phyloP scores from a whole-genome alignment of 2,797 vertebrate genomes.

The Setipinna tenuifilis region DNA sequence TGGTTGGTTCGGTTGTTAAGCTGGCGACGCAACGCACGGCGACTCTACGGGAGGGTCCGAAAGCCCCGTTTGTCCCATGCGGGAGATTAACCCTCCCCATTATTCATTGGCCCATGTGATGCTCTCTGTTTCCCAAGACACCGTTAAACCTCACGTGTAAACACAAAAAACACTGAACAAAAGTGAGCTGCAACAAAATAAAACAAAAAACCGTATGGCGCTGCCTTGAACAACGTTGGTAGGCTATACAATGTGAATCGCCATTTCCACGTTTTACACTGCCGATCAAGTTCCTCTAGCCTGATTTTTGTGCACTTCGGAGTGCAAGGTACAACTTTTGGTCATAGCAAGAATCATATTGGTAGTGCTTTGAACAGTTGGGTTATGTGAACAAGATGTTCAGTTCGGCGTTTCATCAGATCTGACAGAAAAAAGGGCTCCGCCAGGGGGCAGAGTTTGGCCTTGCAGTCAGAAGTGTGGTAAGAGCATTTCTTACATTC shows the following conservation, averaged over 20 bases:
- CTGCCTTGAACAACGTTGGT: neutral
- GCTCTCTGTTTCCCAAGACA: neutral
- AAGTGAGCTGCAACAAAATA: neutral
- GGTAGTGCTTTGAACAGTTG: neutral
- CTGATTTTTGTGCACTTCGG: neutral
- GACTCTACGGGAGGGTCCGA: conserved; percentile 19
- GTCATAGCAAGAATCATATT: neutral
- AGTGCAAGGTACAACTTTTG: neutral
- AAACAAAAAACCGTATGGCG: neutral
- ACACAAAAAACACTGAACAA: no score
- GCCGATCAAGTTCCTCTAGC: neutral
- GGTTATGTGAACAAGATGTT: neutral
- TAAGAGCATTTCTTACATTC: neutral
- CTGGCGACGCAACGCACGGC: conserved; percentile 38
- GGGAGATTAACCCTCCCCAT: conserved; percentile 36
- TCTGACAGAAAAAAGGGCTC: neutral
- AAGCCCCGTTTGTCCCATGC: conserved; percentile 26
- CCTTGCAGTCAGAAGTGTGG: neutral
- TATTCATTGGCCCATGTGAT: conserved; percentile 34
- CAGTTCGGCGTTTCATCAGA: neutral
- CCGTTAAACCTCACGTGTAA: neutral
- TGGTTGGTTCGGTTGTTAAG: conserved; percentile 40
- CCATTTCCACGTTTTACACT: neutral
- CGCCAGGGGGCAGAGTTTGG: neutral
- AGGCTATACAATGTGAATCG: neutral